Conservation (phyloP, 1,140 invertebrate genomes). For the Chironomus tepperi region DNA sequence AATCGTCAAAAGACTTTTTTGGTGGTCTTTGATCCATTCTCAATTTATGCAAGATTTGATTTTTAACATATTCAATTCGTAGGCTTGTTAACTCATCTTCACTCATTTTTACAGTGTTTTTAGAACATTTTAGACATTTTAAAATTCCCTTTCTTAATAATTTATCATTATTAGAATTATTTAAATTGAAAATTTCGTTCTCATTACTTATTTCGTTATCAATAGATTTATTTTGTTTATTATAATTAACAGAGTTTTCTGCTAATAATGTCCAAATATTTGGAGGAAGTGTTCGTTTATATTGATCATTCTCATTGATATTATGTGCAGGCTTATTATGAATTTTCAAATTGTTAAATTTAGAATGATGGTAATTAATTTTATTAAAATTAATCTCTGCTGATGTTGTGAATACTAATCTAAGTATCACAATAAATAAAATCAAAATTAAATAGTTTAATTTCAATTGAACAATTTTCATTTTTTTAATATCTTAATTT, state of each 20-base stretch:
- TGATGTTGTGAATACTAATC: no score
- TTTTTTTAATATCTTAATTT: no score
- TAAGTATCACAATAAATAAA: no score
- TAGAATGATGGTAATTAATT: no score
- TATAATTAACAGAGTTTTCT: not conserved
- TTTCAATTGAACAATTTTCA: no score
- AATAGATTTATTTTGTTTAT: not conserved
- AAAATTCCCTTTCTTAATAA: not conserved
- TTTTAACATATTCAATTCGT: constrained; percentile 67
- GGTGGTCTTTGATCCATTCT: constrained; percentile 61
- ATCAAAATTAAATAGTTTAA: no score
- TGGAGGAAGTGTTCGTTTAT: not conserved
- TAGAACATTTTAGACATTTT: constrained; percentile 36
- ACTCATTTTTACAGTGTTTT: constrained; percentile 36
- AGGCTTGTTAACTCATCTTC: constrained; percentile 46
- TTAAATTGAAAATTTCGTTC: not conserved
- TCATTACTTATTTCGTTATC: not conserved
- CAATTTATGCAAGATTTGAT: constrained; percentile 70
- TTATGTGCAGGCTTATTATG: no score
- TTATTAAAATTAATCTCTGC: no score
- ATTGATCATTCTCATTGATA: not conserved
- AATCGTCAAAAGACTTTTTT: constrained; percentile 46
- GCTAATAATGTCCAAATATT: not conserved
- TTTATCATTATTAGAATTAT: not conserved
- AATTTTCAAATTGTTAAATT: no score